Evolutionary conservation across 2,113 vertebrate species (phyloP), one percentile per base, ranked within the genome.

Genomic region (Misgurnus mizolepis): DNA sequence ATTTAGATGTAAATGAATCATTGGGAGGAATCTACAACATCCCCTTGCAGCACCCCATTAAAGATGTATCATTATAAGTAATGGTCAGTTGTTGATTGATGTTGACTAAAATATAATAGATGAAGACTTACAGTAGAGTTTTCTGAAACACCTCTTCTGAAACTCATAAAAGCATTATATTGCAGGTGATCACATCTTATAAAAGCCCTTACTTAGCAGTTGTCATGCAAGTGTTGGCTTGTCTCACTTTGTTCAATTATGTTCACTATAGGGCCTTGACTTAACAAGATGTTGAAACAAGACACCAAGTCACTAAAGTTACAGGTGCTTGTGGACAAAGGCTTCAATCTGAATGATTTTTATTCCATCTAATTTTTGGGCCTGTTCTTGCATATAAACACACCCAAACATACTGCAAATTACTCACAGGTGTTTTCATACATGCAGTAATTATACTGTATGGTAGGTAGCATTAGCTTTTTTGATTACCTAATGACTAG

Each of bases 401-500:
- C 49, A 50, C 11, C 11, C 49, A 50, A 50, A 50, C 11, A 22
- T 11, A 9, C 49, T 50, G 49, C 49, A 50, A 50, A 50, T 11
- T 55, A 12, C 11, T 17, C 49, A 53, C 4, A 55, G 55, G 55
- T 6, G 6, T 56, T 70, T 39, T 34, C 17, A 15, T 70, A 17
- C 22, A 69, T 55, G n/a, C 17, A 58, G 17, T 14, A 5, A 15
- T 17, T 15, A 56, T 56, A 15, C 27, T 34, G 17, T n/a, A 56
- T 17, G 15, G 14, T 56, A 22, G 22, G 22, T 56, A 56, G 66
- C 41, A 67, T 6, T 56, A 58, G 75, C 27, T 0, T 0, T 65
- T n/a, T 45, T 72, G 7, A 78, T 64, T 49, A 82, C 55, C 67
- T 80, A 64, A 71, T 82, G 78, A 83, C 76, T 75, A 85, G 80